Conservation (phyloP, 2,797 vertebrate genomes). For the Scyliorhinus canicula region DNA sequence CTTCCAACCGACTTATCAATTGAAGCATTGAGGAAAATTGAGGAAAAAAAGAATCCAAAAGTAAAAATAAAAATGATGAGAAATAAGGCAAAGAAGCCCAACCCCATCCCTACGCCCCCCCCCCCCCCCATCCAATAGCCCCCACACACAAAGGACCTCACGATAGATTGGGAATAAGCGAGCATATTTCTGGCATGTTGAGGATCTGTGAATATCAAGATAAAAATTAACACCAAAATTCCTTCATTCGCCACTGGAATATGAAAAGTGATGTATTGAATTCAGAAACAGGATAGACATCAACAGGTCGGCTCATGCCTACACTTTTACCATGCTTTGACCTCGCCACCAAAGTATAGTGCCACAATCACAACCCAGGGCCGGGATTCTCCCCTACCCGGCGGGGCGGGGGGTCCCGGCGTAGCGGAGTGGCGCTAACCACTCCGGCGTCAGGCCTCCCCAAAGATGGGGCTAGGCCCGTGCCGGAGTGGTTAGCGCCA, state of each 20-base stretch:
- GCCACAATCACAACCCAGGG: background rate
- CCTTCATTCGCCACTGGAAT: background rate
- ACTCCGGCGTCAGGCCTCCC: too few species aligned
- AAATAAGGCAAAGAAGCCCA: background rate
- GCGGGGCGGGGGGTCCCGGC: too few species aligned
- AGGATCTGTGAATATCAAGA: background rate
- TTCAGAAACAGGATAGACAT: background rate
- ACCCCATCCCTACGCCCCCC: too few species aligned
- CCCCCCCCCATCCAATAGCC: too few species aligned
- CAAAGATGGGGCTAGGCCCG: too few species aligned
- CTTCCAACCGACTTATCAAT: background rate
- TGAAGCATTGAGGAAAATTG: background rate
- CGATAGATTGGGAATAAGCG: background rate
- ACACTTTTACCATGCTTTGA: background rate
- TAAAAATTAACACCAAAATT: background rate
- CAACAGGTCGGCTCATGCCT: background rate
- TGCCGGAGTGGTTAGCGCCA: too few species aligned
- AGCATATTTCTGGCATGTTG: background rate
- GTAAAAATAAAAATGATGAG: background rate
- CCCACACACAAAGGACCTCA: background rate
- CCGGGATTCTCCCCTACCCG: too few species aligned
- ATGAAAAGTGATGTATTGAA: background rate
- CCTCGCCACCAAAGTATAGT: background rate
- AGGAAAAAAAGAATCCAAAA: background rate
- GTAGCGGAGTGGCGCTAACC: too few species aligned